Conservation (phyloP, 2,888 invertebrate species). For the Meteorus cinctellus region DNA sequence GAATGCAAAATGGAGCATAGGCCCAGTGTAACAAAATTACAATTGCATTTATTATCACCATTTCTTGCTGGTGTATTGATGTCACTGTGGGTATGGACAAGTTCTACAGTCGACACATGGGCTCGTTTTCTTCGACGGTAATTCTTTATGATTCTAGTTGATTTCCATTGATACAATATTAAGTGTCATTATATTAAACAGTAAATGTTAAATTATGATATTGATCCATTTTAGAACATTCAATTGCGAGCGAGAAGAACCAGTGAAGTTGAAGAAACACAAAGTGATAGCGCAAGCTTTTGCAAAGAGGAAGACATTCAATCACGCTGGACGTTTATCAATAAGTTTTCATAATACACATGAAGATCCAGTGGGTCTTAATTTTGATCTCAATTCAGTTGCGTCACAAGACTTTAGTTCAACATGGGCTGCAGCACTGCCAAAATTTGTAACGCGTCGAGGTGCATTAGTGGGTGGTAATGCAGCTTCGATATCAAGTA, state of each 20-base stretch:
- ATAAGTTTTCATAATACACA: slow-evolving; percentile 90
- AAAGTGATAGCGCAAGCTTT: slow-evolving; percentile 94
- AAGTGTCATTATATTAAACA: neutral
- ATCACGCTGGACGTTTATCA: slow-evolving; percentile 88
- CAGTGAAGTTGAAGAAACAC: slow-evolving; percentile 87
- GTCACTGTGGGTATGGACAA: slow-evolving; percentile 97
- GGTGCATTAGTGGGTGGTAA: slow-evolving; percentile 84
- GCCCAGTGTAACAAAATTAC: slow-evolving; percentile 88
- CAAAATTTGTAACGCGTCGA: slow-evolving; percentile 87
- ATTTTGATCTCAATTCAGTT: slow-evolving; percentile 82
- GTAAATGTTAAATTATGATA: neutral
- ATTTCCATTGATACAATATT: neutral
- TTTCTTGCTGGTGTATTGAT: slow-evolving; percentile 91
- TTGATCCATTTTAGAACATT: slow-evolving; percentile 77
- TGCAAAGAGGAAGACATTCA: slow-evolving; percentile 88
- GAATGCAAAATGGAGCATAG: slow-evolving; percentile 81
- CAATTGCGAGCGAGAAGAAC: slow-evolving; percentile 81
- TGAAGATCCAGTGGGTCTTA: slow-evolving; percentile 91
- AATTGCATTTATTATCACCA: slow-evolving; percentile 86
- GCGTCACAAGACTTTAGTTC: slow-evolving; percentile 91
- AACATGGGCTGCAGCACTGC: slow-evolving; percentile 93
- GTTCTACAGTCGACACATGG: slow-evolving; percentile 90
- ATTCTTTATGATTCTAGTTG: slow-evolving; percentile 37
- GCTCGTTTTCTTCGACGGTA: slow-evolving; percentile 88
- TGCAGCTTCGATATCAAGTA: slow-evolving; percentile 76